Percentiles rank a stretch among this genome's conserved stretches.
These are phyloP conservation scores for Cantharis rustica DNA, from an alignment of 2,888 invertebrate species.

Conservation along the genomic window DNA sequence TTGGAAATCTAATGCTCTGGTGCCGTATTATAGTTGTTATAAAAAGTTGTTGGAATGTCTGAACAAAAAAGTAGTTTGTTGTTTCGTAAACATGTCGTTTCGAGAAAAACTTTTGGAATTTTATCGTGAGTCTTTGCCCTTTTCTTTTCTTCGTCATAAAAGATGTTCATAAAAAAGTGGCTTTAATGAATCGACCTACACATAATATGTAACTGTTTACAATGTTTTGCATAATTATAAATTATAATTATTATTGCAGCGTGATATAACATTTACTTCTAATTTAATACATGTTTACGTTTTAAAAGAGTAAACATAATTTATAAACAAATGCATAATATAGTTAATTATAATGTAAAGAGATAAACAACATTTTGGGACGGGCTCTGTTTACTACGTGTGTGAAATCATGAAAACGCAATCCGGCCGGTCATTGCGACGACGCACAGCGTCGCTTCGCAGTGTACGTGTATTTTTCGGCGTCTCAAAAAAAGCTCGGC, in stretches of 20 bases:
- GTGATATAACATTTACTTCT: not conserved
- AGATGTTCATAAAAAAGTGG: not conserved
- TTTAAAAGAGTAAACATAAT: not conserved
- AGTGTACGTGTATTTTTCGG: not conserved
- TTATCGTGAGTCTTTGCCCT: not conserved
- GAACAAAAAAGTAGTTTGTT: not conserved
- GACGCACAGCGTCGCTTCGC: conserved; percentile 1
- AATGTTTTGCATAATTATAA: not conserved
- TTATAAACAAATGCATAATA: not conserved
- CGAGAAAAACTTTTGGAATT: not conserved
- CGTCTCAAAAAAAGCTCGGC: not conserved
- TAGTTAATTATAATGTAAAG: not conserved
- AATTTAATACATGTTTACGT: not conserved
- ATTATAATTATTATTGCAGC: too few species aligned
- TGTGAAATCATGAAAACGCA: not conserved
- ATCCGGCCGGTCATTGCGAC: not conserved
- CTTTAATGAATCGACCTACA: not conserved
- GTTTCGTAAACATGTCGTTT: not conserved
- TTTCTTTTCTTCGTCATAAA: not conserved
- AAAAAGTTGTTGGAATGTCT: not conserved
- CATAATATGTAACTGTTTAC: not conserved
- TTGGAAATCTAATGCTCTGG: not conserved
- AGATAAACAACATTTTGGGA: conserved; percentile 1
- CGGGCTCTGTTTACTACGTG: conserved; percentile 1
- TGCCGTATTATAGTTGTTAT: not conserved